A percentile compares a stretch with the other conserved stretches of the same genome.
Evolutionary conservation across 2,113 vertebrate species (phyloP).

Genomic region (Tragelaphus imberbis): DNA sequence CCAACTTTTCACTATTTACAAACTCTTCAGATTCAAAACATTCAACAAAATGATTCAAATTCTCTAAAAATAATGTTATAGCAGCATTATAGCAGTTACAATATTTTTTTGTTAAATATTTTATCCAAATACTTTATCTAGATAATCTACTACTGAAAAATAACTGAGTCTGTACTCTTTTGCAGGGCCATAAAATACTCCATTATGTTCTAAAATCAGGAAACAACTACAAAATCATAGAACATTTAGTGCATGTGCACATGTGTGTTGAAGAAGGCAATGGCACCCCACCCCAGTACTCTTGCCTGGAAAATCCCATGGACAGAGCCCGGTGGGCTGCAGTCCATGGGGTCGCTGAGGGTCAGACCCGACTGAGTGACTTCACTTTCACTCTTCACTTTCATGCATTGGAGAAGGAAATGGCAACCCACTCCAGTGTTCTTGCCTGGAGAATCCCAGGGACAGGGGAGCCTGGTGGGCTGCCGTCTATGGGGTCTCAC

Average conservation of each 20-base stretch:
- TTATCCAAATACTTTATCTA: not conserved
- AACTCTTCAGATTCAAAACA: not conserved
- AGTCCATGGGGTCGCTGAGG: no score
- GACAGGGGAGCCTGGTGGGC: no score
- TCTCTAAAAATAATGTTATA: slow-evolving; percentile 41
- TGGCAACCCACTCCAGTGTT: no score
- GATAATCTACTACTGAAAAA: not conserved
- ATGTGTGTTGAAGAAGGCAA: not conserved
- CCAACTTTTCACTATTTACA: not conserved
- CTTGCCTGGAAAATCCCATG: no score
- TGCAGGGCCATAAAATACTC: not conserved
- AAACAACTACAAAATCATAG: not conserved
- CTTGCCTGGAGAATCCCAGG: no score
- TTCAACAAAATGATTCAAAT: slow-evolving; percentile 34
- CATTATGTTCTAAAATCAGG: slow-evolving; percentile 7
- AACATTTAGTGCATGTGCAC: not conserved
- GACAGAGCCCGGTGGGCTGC: no score
- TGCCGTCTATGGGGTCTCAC: no score
- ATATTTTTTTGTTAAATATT: not conserved
- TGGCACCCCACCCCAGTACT: no score
- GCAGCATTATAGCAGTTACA: not conserved
- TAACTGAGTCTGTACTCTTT: not conserved
- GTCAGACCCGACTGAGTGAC: no score
- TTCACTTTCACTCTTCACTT: no score
- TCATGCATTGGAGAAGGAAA: no score